Percentiles rank a stretch among this genome's conserved stretches.
Evolutionary conservation across 2,888 invertebrate genomes (phyloP).

Genomic region (Acleris emargana): DNA sequence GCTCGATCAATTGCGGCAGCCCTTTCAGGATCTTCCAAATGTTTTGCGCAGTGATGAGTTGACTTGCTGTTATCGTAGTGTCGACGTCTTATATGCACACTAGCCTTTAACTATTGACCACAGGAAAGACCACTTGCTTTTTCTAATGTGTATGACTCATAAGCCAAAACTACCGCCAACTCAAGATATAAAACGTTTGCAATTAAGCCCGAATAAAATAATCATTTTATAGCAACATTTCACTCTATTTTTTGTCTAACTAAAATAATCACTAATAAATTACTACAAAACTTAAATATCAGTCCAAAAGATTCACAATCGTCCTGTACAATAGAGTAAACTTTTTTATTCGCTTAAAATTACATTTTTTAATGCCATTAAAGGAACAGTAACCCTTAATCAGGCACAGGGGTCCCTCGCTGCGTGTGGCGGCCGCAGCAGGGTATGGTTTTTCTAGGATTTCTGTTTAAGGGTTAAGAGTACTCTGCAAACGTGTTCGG

Average conservation of each 20-base stretch:
- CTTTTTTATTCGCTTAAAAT: constrained; percentile 69
- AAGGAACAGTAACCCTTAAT: constrained; percentile 9
- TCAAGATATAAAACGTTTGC: neutral
- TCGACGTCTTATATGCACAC: no score
- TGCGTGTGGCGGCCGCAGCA: neutral
- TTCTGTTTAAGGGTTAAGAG: neutral
- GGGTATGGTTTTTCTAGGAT: neutral
- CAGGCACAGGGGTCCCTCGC: neutral
- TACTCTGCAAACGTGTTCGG: neutral
- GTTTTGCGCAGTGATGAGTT: no score
- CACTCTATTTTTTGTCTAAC: constrained; percentile 63
- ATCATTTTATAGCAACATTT: constrained; percentile 44
- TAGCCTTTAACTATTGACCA: no score
- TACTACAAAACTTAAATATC: constrained; percentile 52
- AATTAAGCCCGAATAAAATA: constrained; percentile 45
- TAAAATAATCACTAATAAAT: constrained; percentile 54
- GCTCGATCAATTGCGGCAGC: no score
- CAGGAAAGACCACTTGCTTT: no score
- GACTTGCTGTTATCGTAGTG: no score
- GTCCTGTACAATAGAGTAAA: constrained; percentile 53
- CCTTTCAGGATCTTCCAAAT: no score
- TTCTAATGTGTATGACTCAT: neutral
- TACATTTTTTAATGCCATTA: constrained; percentile 43
- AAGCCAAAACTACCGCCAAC: neutral
- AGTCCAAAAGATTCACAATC: constrained; percentile 48